Evolutionary conservation across 2,113 vertebrate species (phyloP), one percentile per base, ranked within the genome.

Genomic region (Heterocephalus glaber): DNA sequence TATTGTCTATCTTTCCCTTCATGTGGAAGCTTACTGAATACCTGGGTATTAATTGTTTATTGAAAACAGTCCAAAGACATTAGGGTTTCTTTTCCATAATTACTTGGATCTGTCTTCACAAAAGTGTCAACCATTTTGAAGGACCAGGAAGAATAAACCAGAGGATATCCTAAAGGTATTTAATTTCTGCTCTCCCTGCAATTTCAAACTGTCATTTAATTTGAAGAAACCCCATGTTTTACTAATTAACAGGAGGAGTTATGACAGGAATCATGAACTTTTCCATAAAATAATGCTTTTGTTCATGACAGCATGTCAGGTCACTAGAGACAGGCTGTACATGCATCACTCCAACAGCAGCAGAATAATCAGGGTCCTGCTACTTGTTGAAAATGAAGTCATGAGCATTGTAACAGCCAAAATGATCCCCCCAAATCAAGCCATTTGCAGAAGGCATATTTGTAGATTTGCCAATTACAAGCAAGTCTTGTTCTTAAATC

Each of bases 181-280:
- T 76, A 65, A 89, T 77, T 74, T 35, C 16, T 95, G 74, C 58
- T 96, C 77, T 83, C 54, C 49, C 24, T 81, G 41, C 20, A 60
- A 76, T 76, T 92, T 92, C 77, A 83, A 81, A 77, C 41, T 94
- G 80, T 70, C 49, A 10, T 85, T 58, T 94, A 82, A 90, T 95
- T 94, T 93, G 44, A 41, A 60, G 76, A 86, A 97, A 95, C 84
- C 7, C 12, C 76, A 60, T 92, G 52, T 92, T 97, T 97, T 84
- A 83, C 89, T 96, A 96, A 96, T 96, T 96, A 97, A 35, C 76
- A 93, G 38, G 92, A 86, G 61, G 28, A 83, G 70, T 82, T 77
- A 88, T 84, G 85, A 89, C 44, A 86, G 30, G 13, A 96, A 94
- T 94, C 60, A 82, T 80, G 54, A 96, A 92, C 49, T 95, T 96